A percentile compares a stretch with the other conserved stretches of the same genome.
Conservation (phyloP, 53 echinoderm and acorn worm genomes). For the Holothuria scabra region DNA sequence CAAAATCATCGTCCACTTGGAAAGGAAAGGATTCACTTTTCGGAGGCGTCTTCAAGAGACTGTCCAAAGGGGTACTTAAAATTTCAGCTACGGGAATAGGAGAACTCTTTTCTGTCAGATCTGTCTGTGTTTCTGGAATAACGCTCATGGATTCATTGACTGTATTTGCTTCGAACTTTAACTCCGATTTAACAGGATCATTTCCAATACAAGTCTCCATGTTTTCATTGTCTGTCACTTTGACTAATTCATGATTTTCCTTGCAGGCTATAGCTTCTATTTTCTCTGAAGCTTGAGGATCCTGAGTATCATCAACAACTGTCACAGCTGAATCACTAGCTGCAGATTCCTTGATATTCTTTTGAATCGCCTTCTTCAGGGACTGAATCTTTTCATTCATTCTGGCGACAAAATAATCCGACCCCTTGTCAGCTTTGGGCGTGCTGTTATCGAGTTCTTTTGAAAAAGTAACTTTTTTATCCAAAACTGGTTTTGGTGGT, state of each 20-base stretch:
- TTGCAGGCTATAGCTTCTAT: too few relatives aligned
- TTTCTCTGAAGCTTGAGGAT: too few relatives aligned
- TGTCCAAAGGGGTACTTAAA: neutral
- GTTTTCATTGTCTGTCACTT: too few relatives aligned
- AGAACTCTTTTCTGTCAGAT: conserved; percentile 6
- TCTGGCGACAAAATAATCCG: conserved; percentile 21
- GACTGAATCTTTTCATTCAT: conserved; percentile 38
- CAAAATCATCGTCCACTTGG: conserved; percentile 12
- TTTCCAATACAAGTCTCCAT: too few relatives aligned
- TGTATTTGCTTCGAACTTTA: neutral
- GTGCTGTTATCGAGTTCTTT: neutral
- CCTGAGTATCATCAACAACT: neutral
- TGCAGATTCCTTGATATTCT: neutral
- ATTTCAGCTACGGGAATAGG: too few relatives aligned
- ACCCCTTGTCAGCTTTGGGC: neutral
- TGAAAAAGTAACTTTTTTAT: conserved; percentile 38
- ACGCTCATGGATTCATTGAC: neutral
- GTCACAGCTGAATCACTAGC: neutral
- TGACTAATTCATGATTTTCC: too few relatives aligned
- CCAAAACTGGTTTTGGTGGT: neutral
- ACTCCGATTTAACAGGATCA: too few relatives aligned
- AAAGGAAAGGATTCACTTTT: conserved; percentile 20
- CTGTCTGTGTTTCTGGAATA: conserved; percentile 26
- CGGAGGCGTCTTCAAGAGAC: neutral
- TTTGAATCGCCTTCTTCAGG: conserved; percentile 4